Evolutionary conservation across 2,797 vertebrate species (phyloP).

Genomic region (Gephyroberyx darwinii): DNA sequence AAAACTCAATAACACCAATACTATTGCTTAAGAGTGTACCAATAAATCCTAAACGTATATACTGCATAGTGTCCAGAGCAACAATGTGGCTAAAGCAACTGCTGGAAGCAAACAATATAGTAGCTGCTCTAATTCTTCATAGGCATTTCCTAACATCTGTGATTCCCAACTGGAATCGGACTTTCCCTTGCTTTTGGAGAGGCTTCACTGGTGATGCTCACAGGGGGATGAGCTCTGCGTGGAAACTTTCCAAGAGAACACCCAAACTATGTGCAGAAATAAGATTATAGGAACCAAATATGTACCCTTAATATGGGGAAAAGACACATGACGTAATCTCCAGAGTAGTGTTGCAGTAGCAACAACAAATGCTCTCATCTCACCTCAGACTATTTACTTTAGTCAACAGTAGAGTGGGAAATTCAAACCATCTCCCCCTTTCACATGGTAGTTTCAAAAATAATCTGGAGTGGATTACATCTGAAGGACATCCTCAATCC

Average conservation of each 20-base stretch:
- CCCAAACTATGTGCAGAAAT: conserved; percentile 12
- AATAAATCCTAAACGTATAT: too few species aligned
- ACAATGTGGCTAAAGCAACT: too few species aligned
- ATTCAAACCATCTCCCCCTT: not conserved
- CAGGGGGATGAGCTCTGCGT: too few species aligned
- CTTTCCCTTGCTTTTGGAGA: too few species aligned
- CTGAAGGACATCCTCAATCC: not conserved
- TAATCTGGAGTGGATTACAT: not conserved
- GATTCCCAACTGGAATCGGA: too few species aligned
- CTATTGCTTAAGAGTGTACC: too few species aligned
- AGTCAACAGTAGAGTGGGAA: not conserved
- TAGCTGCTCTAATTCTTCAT: too few species aligned
- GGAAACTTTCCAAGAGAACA: conserved; percentile 11
- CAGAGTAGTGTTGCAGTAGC: conserved; percentile 7
- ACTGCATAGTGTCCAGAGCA: too few species aligned
- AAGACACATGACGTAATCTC: conserved; percentile 37
- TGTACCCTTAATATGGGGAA: conserved; percentile 42
- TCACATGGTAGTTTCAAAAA: not conserved
- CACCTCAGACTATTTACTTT: conserved; percentile 27
- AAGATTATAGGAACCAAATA: conserved; percentile 19
- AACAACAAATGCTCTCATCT: conserved; percentile 32
- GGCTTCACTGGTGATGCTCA: conserved; percentile 14
- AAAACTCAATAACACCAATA: too few species aligned
- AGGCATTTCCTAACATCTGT: too few species aligned
- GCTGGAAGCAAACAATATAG: too few species aligned